Evolutionary conservation across 2,888 invertebrate species (phyloP), one percentile per base, ranked within the genome.

Genomic region (Rhimphoctona megacephalus): DNA sequence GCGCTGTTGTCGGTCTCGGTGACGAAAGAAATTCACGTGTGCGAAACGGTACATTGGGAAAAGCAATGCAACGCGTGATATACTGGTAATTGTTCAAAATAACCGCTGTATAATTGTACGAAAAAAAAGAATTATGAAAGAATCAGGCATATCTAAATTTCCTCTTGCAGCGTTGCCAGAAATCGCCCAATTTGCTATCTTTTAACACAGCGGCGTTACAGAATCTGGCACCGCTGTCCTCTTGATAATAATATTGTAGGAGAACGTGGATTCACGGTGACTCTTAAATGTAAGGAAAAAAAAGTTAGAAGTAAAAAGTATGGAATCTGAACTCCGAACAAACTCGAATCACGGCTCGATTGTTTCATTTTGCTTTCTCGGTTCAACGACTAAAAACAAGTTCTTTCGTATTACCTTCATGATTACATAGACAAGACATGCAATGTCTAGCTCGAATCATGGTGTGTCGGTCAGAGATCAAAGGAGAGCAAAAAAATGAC

Each of bases 1-100:
- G 82, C 88, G 86, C 73, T 86, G 89, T 85, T 83, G 69, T 72
- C 73, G 77, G 84, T 61, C 70, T 79, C 77, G 64, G 72, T 87
- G 86, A 88, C 77, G 89, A 88, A 89, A 91, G 84, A 87, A 87
- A 89, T 89, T 88, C 87, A 85, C 85, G 85, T 85, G 73, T 83
- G 78, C 85, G 82, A 78, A 76, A 69, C 81, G 46, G 36, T 69
- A 30, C 49, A 70, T 52, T 54, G 49, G 43, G 22, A 76, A 81
- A 46, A 57, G 66, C 81, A 84, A 81, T 69, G 81, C 70, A 78
- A 86, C 76, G 78, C 49, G 76, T 39, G 36, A 74, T 77, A 39
- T 85, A 86, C 81, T 82, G 30, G 89, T 81, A 88, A 90, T 86
- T 85, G 79, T n/a, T 72, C 74, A 52, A 84, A 84, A 85, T 88